Percentiles rank a stretch among this genome's conserved stretches.
These are phyloP conservation scores for Lycopodina hypogea DNA, from an alignment of 37 sponge, comb jelly and placozoan species.

Conservation along the genomic window DNA sequence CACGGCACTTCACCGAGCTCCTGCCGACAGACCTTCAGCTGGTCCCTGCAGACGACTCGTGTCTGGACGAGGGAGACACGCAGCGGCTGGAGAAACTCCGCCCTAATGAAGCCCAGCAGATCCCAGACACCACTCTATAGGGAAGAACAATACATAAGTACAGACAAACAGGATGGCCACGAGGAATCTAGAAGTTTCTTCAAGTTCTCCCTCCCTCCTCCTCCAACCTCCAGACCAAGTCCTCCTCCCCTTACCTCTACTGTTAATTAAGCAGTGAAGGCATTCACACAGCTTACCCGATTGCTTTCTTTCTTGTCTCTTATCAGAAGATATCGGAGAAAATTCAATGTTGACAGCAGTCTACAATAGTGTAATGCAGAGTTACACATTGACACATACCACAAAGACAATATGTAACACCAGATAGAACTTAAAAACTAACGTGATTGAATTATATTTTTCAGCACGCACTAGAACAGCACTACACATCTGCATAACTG, in stretches of 20 bases:
- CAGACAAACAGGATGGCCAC: not conserved
- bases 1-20: not conserved
- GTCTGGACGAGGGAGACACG: slow-evolving; percentile 9
- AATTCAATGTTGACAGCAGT: slow-evolving; percentile 64
- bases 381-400: too few relatives aligned
- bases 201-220: not conserved
- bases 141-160: not conserved
- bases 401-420: too few relatives aligned
- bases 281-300: slow-evolving; percentile 22
- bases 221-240: not conserved
- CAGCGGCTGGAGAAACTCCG: slow-evolving; percentile 29
- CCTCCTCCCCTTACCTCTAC: not conserved
- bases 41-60: slow-evolving; percentile 9
- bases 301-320: slow-evolving; percentile 46
- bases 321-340: slow-evolving; percentile 60
- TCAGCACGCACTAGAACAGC: too few relatives aligned
- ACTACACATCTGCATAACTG: too few relatives aligned
- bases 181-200: not conserved
- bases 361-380: slow-evolving; percentile 20
- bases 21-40: not conserved
- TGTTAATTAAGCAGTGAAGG: too few relatives aligned
- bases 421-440: too few relatives aligned
- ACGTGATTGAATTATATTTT: too few relatives aligned
- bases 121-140: slow-evolving; percentile 53
- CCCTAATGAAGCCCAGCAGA: not conserved